These are phyloP conservation scores for Drosophila nigrodunni DNA, from an alignment of 1,140 invertebrate genomes.

Conservation along the genomic window DNA sequence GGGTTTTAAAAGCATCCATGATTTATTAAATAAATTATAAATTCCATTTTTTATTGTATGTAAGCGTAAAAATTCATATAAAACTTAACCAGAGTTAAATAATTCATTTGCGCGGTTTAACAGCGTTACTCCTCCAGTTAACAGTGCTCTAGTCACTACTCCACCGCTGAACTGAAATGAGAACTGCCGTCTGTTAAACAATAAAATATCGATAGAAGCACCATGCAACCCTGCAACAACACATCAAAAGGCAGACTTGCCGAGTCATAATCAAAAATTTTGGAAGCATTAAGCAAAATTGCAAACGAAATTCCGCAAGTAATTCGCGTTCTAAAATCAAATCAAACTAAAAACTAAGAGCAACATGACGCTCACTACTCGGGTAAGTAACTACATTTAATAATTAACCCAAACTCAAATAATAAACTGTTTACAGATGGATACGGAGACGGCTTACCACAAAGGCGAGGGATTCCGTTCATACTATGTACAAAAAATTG, in stretches of 20 bases:
- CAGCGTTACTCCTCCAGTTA: too few species aligned
- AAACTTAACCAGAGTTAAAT: too few species aligned
- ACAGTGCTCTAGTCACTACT: too few species aligned
- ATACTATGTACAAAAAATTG: slow-evolving; percentile 98
- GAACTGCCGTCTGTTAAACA: too few species aligned
- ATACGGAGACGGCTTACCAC: slow-evolving; percentile 89
- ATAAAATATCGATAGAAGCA: slow-evolving; percentile 1
- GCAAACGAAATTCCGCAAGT: not conserved
- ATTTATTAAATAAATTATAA: too few species aligned
- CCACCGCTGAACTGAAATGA: too few species aligned
- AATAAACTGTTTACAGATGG: slow-evolving; percentile 88
- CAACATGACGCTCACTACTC: slow-evolving; percentile 76
- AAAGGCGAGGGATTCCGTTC: slow-evolving; percentile 94
- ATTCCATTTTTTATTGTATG: too few species aligned
- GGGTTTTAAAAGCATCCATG: too few species aligned
- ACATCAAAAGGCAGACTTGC: slow-evolving; percentile 32
- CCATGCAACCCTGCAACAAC: not conserved
- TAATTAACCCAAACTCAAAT: not conserved
- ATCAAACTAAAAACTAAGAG: not conserved
- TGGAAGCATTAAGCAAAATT: not conserved
- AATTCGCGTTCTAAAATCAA: not conserved
- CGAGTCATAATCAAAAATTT: slow-evolving; percentile 44
- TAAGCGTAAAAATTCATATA: too few species aligned
- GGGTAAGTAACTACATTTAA: slow-evolving; percentile 48
- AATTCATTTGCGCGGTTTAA: too few species aligned